Base-by-base conservation (phyloP, 30 jellyfish, hydroid and myxozoan genomes). In the Hydra vulgaris region DNA sequence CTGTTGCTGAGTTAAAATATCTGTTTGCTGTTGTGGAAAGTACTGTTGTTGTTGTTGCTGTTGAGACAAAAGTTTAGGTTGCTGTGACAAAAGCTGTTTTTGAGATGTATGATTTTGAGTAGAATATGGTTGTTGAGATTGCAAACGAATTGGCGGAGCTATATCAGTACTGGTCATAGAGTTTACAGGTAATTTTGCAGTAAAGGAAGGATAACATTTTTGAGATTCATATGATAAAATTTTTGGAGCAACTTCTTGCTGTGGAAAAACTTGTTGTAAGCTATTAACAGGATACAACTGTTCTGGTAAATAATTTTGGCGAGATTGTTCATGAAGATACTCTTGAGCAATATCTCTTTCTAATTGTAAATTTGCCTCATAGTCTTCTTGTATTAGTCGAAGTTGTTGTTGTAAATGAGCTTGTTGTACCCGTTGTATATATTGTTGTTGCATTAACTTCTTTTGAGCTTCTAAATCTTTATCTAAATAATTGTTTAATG, bases 291-390 rank as follows among this genome's bases (percentile, higher is more conserved):
- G 61, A 40, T 40, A 40, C 8, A 3, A 12, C 12, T 40, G 61
- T 12, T 40, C 61, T 3, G 61, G 12, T 40, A 12, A 40, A 40
- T 40, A 40, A 40, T 40, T 40, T 40, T 40, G 61, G 8, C 61
- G 70, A 20, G 54, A 20, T 61, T 78, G 85, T 23, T 78, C 85
- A 20, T 54, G 85, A 15, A 78, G 82, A 40, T 27, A 78, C 25
- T 78, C 85, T 18, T 52, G 79, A n/a, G 85, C 85, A 23, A 78
- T 78, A 80, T 78, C 85, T 5, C 69, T 76, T 23, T 78, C 85
- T 15, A 78, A 19, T 52, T 61, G 85, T 23, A 78, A 27, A 61
- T 61, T 78, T 18, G 79, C 79, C 18, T 52, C 85, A 61, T 78
- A 78, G 17, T 78, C 85, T 20, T 40, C 26, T 66, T 78, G 85